A percentile compares a stretch with the other conserved stretches of the same genome.
Conservation (phyloP, 2,113 vertebrate genomes). For the Scopus umbretta region DNA sequence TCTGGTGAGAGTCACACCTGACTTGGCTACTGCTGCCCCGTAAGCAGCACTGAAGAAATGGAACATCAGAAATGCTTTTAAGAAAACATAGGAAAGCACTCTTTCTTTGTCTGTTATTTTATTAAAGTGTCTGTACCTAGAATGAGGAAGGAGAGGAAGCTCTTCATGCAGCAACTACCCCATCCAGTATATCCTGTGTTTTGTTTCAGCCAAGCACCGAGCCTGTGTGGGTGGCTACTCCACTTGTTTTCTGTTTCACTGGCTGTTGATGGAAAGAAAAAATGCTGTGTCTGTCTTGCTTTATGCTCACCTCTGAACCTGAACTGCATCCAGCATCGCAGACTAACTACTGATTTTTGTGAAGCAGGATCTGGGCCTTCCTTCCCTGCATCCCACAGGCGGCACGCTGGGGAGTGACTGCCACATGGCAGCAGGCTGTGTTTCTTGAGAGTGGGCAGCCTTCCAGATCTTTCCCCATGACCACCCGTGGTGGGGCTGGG, state of each 20-base stretch:
- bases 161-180: not conserved
- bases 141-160: not conserved
- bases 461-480: not conserved
- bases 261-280: not conserved
- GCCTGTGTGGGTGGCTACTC: not conserved
- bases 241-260: not conserved
- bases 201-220: not conserved
- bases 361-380: not conserved
- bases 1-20: not conserved
- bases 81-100: not conserved
- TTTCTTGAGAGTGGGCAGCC: rapidly evolving
- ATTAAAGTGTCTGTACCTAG: not conserved
- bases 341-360: not conserved
- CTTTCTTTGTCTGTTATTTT: not conserved
- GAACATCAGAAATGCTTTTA: not conserved
- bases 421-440: not conserved
- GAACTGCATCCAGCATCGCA: not conserved
- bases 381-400: not conserved
- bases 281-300: not conserved
- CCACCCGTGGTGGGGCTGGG: not conserved
- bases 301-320: not conserved
- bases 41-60: not conserved
- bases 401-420: not conserved
- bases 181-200: no score
- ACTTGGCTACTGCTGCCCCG: not conserved